Evolutionary conservation across 2,113 vertebrate species (phyloP), one percentile per base, ranked within the genome.

Genomic region (Cyphomyrus plagiostoma): DNA sequence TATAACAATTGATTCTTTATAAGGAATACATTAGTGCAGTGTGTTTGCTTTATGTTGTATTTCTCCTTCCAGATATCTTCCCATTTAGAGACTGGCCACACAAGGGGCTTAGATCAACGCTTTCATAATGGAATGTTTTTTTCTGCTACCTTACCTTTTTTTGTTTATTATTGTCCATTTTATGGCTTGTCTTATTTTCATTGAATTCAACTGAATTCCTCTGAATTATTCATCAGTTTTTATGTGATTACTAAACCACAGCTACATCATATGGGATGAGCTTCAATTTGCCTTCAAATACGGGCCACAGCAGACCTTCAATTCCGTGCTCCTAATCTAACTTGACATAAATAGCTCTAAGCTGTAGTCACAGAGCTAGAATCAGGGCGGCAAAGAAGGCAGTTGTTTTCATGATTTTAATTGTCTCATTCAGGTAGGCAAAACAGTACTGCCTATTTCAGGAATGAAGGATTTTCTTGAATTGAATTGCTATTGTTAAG

Each of bases 401-500:
- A 95, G 94, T 94, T 95, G 95, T 97, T 90, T 96, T 96, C 84
- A 94, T 92, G 93, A 93, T 93, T 93, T 94, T 93, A 93, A 91
- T 93, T 89, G 92, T 94, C 91, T 92, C 92, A 95, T 93, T 92
- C 92, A 94, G 93, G 93, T 92, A 95, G 93, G 94, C 92, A 95
- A 94, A 94, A 94, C 91, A 94, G 94, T 92, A 95, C 94, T 94
- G 95, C 94, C 95, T 95, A 86, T 50, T 87, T 89, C 52, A 90
- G 48, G 46, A 82, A 52, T 26, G 50, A 66, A 45, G 17, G 58
- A 77, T 89, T 91, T 89, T 90, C 89, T 90, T 58, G 83, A 89
- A 89, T 26, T 10, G 49, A 86, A 85, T n/a, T 87, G 26, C 7
- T 19, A 39, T 7, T 42, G 13, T 53, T 15, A 52, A 35, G 87